phyloP scores from a whole-genome alignment of 2,797 vertebrate genomes.

The Molothrus ater region DNA sequence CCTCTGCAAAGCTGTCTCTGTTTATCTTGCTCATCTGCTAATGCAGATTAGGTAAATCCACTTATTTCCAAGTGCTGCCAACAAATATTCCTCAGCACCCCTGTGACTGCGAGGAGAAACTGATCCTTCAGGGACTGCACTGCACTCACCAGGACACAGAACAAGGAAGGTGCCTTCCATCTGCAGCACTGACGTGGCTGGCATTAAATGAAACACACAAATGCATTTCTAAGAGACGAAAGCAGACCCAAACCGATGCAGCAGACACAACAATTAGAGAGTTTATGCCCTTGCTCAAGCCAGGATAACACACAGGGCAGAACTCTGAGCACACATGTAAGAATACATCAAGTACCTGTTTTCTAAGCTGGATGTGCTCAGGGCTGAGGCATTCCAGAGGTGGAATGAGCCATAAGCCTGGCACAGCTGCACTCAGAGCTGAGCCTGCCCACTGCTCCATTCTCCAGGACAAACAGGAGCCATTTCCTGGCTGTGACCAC shows the following conservation, averaged over 20 bases:
- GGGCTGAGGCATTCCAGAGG: neutral
- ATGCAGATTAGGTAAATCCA: neutral
- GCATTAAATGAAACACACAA: neutral
- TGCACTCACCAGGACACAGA: no score
- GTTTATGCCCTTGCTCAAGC: neutral
- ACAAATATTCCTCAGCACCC: neutral
- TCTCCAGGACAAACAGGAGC: neutral
- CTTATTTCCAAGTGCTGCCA: neutral
- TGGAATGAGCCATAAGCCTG: accelerated
- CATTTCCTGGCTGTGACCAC: neutral
- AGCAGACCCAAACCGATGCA: neutral
- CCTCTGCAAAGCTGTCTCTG: neutral
- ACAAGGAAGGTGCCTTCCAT: accelerated
- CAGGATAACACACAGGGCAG: neutral
- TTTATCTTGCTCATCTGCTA: neutral
- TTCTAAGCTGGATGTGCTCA: neutral
- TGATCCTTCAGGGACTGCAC: accelerated
- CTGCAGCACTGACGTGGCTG: accelerated
- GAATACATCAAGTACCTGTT: accelerated
- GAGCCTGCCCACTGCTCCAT: accelerated
- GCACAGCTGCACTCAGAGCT: neutral
- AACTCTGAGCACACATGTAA: neutral
- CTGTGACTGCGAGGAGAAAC: neutral
- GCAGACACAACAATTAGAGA: neutral
- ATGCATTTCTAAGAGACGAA: neutral